These are phyloP conservation scores for Saimiri boliviensis DNA, from an alignment of 2,113 vertebrate genomes.

Conservation along the genomic window DNA sequence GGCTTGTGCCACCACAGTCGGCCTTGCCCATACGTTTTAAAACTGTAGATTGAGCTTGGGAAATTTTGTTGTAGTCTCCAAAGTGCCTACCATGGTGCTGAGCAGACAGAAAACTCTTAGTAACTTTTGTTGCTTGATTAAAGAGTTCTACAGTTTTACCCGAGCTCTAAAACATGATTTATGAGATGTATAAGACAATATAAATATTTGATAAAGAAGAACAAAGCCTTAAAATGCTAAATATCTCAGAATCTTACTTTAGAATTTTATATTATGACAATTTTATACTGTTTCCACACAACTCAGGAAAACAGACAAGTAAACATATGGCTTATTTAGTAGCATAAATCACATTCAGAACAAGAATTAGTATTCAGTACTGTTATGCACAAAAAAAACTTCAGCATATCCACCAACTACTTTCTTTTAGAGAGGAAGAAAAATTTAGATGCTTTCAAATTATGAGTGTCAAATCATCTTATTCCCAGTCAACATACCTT, in stretches of 20 bases:
- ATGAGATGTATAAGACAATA: conserved; percentile 17
- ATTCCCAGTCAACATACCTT: background rate
- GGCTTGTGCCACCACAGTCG: fast-evolving
- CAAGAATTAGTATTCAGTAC: background rate
- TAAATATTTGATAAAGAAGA: conserved; percentile 26
- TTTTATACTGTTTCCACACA: background rate
- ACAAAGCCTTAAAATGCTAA: background rate
- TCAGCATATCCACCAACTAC: background rate
- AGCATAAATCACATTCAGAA: background rate
- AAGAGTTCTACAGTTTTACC: background rate
- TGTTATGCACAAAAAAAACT: background rate
- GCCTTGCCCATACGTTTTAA: background rate
- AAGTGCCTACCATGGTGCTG: background rate
- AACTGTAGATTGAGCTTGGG: background rate
- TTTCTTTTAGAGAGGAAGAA: conserved; percentile 14
- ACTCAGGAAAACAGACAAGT: conserved; percentile 15
- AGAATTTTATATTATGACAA: conserved; percentile 7
- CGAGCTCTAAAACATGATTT: background rate
- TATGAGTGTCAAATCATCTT: background rate
- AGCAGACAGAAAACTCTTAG: background rate
- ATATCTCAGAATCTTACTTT: background rate
- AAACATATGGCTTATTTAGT: background rate
- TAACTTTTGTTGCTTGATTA: background rate
- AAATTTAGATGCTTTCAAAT: background rate
- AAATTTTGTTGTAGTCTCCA: background rate